Evolutionary conservation across 92 coral and sea anemone species (phyloP), one percentile per base, ranked within the genome.

Genomic region (Porites cylindrica): DNA sequence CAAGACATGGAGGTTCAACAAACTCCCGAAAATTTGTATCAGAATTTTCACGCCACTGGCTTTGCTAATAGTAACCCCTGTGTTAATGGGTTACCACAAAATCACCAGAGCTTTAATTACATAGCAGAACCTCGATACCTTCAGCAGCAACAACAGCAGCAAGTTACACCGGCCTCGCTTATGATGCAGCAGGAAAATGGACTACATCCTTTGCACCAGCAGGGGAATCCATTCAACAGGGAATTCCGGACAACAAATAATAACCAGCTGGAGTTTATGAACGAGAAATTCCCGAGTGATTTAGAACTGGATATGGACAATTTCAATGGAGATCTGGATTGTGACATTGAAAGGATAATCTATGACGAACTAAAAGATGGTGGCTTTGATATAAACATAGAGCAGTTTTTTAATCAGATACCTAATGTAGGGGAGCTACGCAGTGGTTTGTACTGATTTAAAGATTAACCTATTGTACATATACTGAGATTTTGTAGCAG

Each of bases 331-430:
- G 99, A 86, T 24, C 75, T 97, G 13, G 96, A 96, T 51, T 97
- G 99, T 84, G 99, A 97, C 83, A 94, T 97, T 43, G 98, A 97
- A 65, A 86, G 94, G 5, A 94, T 97, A 7, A 93, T 97, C 43
- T 92, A 93, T 29, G 91, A 87, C 53, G 99, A 97, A 63, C 58
- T 91, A 12, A 94, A 88, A 47, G 99, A 97, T 87, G 99, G 99
- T 16, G 95, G 94, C 10, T 92, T 97, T 70, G 99, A 97, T 80
- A 89, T 97, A 67, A 96, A 97, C 84, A 88, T 97, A 12, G 99
- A 97, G 79, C 96, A 97, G 70, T 83, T 95, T 60, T 92, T 96
- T 8, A 84, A 92, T 10, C 89, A 96, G 52, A 79, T 82, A 43
- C 93, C 96, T 19, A 91, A 78, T 51, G 96, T 95, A 7, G 96